Evolutionary conservation across 1,140 invertebrate genomes (phyloP).

Genomic region (Aphaenogaster rudis): DNA sequence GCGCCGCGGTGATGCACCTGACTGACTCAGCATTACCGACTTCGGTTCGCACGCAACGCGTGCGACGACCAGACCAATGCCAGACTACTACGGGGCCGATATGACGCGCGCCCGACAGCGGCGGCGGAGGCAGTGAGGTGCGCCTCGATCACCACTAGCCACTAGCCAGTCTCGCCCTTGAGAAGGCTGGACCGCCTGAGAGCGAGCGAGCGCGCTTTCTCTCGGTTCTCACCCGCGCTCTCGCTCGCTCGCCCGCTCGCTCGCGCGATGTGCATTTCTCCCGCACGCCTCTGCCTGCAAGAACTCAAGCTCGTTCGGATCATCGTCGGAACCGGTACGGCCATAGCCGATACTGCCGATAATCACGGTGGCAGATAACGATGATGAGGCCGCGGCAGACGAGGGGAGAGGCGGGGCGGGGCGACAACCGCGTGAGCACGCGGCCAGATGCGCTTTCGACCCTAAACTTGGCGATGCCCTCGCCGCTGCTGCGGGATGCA

Average conservation of each 20-base stretch:
- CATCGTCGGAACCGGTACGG: conserved; percentile 56
- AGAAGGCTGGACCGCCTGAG: conserved; percentile 68
- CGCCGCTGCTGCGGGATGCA: background rate
- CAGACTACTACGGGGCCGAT: conserved; percentile 73
- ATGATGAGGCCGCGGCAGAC: background rate
- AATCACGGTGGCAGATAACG: conserved; percentile 30
- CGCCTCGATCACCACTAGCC: conserved; percentile 39
- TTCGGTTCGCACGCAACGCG: conserved; percentile 62
- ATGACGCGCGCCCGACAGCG: conserved; percentile 54
- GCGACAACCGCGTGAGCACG: background rate
- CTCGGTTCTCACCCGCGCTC: conserved; percentile 21
- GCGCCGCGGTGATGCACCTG: conserved; percentile 72
- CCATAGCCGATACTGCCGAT: conserved; percentile 2
- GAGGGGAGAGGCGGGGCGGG: background rate
- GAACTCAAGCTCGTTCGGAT: conserved; percentile 10
- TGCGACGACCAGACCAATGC: conserved; percentile 73
- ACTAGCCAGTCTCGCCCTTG: conserved; percentile 71
- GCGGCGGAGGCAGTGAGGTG: conserved; percentile 32
- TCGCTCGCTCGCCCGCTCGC: background rate
- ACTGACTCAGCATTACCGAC: conserved; percentile 75
- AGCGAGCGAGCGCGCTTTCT: conserved; percentile 61
- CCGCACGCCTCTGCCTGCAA: background rate
- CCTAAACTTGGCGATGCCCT: background rate
- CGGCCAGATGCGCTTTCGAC: conserved; percentile 21
- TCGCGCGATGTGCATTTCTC: background rate